Conservation (phyloP, 2,113 vertebrate species). For the Esox niger region DNA sequence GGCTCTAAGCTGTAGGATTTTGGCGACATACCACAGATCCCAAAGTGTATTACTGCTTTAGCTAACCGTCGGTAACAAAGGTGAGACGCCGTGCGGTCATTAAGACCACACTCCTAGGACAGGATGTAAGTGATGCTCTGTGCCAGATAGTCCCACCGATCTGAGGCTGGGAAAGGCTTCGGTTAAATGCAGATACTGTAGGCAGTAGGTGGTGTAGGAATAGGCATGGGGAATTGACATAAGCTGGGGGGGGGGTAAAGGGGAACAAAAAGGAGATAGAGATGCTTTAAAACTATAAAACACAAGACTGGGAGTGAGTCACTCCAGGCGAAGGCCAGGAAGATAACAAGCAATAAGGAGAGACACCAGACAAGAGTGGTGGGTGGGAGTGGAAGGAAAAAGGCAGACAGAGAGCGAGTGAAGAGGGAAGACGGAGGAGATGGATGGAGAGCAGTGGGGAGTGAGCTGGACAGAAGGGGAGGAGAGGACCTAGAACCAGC, state of each 20-base stretch:
- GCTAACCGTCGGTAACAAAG: too few species aligned
- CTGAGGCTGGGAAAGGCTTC: neutral
- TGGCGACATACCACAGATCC: too few species aligned
- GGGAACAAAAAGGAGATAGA: neutral
- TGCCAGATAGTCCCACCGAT: neutral
- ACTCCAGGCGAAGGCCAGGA: neutral
- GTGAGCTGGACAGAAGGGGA: neutral
- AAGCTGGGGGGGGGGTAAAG: neutral
- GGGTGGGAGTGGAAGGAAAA: neutral
- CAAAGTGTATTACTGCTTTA: too few species aligned
- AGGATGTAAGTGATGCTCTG: neutral
- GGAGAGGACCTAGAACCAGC: neutral
- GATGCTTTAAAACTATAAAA: neutral
- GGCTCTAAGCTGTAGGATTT: too few species aligned
- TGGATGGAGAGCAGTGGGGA: neutral
- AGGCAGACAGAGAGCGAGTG: neutral
- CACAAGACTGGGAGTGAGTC: neutral
- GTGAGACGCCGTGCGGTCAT: neutral
- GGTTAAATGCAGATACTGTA: too few species aligned
- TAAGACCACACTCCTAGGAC: neutral
- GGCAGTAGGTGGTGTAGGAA: neutral
- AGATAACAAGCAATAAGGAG: slow-evolving; percentile 5
- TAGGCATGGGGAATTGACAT: neutral
- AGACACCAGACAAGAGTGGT: slow-evolving; percentile 27
- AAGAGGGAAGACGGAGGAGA: neutral